These are phyloP conservation scores for Lasioglossum calceatum DNA, from an alignment of 2,888 invertebrate genomes.

Conservation along the genomic window DNA sequence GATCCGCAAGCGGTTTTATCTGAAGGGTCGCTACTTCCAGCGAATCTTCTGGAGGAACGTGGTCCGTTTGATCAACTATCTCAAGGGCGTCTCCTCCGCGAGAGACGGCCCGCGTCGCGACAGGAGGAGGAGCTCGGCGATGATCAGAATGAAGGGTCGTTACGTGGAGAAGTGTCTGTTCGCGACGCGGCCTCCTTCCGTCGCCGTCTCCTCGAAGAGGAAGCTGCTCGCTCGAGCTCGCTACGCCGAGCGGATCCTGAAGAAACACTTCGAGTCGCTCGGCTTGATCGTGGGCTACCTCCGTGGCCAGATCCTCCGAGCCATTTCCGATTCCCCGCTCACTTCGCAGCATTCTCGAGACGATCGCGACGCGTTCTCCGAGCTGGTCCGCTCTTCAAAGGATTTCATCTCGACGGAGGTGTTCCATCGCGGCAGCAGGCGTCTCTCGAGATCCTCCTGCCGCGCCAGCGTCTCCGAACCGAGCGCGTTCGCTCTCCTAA, in stretches of 20 bases:
- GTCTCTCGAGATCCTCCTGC: conserved; percentile 59
- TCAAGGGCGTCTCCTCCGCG: background rate
- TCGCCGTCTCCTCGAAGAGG: conserved; percentile 26
- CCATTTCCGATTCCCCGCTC: conserved; percentile 30
- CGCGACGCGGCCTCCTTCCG: background rate
- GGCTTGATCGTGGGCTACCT: conserved; percentile 33
- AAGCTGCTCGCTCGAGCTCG: conserved; percentile 51
- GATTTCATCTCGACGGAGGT: conserved; percentile 67
- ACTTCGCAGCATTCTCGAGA: conserved; percentile 13
- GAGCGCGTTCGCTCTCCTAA: background rate
- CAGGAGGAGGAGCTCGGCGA: conserved; percentile 33
- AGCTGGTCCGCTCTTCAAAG: conserved; percentile 60
- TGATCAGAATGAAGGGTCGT: conserved; percentile 51
- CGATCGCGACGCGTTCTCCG: conserved; percentile 21
- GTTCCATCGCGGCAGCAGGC: conserved; percentile 70
- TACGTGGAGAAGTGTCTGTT: conserved; percentile 55
- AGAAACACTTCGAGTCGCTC: conserved; percentile 55
- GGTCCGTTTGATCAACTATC: conserved; percentile 28
- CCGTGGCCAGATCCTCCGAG: conserved; percentile 39
- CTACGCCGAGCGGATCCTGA: conserved; percentile 67
- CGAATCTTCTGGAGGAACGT: conserved; percentile 45
- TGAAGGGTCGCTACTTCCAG: conserved; percentile 58
- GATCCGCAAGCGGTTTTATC: conserved; percentile 41
- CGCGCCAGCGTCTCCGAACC: conserved; percentile 20
- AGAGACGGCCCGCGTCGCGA: background rate